phyloP scores from a whole-genome alignment of 2,888 invertebrate species.

The Pogonocherus hispidulus region DNA sequence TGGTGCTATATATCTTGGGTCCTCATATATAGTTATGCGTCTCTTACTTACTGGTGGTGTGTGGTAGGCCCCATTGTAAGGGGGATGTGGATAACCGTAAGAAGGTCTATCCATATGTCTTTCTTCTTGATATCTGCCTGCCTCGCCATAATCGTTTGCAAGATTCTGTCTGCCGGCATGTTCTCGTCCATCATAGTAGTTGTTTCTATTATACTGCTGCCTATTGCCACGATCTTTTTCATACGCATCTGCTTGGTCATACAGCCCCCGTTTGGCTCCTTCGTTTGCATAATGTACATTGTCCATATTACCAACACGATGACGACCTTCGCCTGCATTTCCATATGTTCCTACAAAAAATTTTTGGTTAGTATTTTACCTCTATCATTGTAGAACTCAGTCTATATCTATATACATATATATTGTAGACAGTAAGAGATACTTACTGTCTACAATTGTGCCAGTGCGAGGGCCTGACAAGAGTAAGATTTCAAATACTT shows the following conservation, averaged over 20 bases:
- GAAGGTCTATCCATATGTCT: constrained; percentile 44
- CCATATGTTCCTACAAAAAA: constrained; percentile 53
- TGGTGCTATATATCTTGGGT: constrained; percentile 46
- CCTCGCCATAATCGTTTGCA: constrained; percentile 52
- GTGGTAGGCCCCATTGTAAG: constrained; percentile 19
- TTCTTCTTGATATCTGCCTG: constrained; percentile 52
- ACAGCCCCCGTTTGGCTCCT: constrained; percentile 58
- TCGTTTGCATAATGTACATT: constrained; percentile 57
- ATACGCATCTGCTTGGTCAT: constrained; percentile 61
- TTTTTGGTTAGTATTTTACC: constrained; percentile 23
- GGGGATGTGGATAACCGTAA: constrained; percentile 33
- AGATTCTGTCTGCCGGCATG: constrained; percentile 51
- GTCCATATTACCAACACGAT: constrained; percentile 58
- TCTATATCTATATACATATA: too few relatives aligned
- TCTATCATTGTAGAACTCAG: too few relatives aligned
- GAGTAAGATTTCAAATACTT: too few relatives aligned
- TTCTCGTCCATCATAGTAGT: constrained; percentile 59
- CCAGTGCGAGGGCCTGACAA: too few relatives aligned
- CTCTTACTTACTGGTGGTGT: constrained; percentile 46
- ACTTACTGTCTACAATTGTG: too few relatives aligned
- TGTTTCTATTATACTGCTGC: constrained; percentile 60
- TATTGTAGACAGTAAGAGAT: too few relatives aligned
- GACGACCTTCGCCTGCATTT: constrained; percentile 53
- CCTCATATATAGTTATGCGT: constrained; percentile 66
- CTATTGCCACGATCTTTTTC: constrained; percentile 58